phyloP scores from a whole-genome alignment of 2,888 invertebrate genomes.

The Lepidonotus clava region DNA sequence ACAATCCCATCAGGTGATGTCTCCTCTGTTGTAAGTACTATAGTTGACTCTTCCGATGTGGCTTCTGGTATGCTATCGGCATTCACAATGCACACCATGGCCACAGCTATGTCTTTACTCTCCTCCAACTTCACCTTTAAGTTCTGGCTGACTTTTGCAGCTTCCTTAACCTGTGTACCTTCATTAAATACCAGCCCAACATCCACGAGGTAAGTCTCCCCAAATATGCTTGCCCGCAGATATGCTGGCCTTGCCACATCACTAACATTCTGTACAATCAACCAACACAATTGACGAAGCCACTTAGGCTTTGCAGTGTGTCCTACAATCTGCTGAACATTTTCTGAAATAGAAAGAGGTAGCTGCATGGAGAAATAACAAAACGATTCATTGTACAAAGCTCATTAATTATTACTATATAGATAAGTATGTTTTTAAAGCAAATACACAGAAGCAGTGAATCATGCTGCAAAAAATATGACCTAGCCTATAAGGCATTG shows the following conservation, averaged over 20 bases:
- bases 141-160: neutral
- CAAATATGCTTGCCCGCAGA: neutral
- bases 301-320: neutral
- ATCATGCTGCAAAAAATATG: no score
- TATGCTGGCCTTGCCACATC: neutral
- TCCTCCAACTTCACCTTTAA: neutral
- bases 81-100: constrained; percentile 10
- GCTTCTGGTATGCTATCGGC: no score
- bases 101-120: neutral
- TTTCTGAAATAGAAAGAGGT: no score
- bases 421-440: neutral
- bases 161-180: neutral
- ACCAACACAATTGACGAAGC: neutral
- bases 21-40: no score
- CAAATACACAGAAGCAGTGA: no score
- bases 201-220: neutral
- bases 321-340: neutral
- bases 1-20: no score
- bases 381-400: no score
- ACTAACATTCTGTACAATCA: neutral
- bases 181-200: neutral
- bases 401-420: neutral
- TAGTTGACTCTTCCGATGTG: no score
- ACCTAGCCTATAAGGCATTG: no score
- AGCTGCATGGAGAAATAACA: no score